A percentile compares a stretch with the other conserved stretches of the same genome.
Evolutionary conservation across 1,140 invertebrate species (phyloP).

Genomic region (Papilio polytes): DNA sequence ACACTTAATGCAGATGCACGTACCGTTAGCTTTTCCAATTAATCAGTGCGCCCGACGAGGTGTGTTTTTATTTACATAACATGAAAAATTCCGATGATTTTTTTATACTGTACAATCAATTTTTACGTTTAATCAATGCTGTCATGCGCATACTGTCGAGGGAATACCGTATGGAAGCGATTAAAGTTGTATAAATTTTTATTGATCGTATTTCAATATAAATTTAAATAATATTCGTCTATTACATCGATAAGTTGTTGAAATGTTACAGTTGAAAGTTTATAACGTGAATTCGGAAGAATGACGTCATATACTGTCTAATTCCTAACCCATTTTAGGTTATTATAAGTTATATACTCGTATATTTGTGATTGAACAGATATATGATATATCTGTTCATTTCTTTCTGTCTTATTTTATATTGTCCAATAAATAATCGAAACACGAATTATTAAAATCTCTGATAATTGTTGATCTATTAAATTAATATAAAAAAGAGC

Average conservation of each 20-base stretch:
- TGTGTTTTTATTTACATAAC: constrained; percentile 20
- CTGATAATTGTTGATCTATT: too few species aligned
- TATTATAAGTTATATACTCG: too few species aligned
- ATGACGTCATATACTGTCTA: not conserved
- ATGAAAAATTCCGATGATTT: constrained; percentile 12
- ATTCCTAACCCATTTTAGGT: too few species aligned
- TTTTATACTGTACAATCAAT: constrained; percentile 22
- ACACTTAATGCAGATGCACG: constrained; percentile 10
- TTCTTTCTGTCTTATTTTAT: too few species aligned
- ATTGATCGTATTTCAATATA: not conserved
- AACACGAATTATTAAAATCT: too few species aligned
- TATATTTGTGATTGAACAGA: too few species aligned
- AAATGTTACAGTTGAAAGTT: not conserved
- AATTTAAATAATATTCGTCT: not conserved
- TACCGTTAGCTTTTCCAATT: not conserved
- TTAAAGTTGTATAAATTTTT: constrained; percentile 22
- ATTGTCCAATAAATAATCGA: too few species aligned
- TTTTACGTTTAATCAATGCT: constrained; percentile 25
- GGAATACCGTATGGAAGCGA: constrained; percentile 6
- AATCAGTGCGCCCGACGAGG: constrained; percentile 1
- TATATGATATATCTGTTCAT: too few species aligned
- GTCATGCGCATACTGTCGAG: constrained; percentile 6
- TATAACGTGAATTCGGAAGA: not conserved
- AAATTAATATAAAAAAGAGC: not conserved
- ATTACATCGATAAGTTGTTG: not conserved